These are phyloP conservation scores for Apodemus sylvaticus DNA, from an alignment of 2,113 vertebrate genomes.

Conservation along the genomic window DNA sequence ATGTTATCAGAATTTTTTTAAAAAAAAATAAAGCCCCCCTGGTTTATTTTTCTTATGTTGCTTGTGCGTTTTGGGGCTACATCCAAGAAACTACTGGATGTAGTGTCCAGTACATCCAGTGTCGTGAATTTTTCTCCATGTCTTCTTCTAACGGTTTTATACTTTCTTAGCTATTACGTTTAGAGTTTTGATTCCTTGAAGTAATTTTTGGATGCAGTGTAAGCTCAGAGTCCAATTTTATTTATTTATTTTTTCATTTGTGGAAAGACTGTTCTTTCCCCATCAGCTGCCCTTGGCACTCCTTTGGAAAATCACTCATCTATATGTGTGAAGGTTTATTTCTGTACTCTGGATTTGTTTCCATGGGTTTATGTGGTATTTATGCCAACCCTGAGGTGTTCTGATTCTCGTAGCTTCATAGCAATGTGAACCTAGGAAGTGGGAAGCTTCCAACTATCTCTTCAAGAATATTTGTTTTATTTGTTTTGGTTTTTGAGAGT, in stretches of 20 bases:
- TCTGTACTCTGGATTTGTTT: background rate
- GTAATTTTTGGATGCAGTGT: background rate
- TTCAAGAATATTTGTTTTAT: slow-evolving; percentile 1
- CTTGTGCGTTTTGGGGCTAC: background rate
- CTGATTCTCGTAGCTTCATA: background rate
- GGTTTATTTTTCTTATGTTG: background rate
- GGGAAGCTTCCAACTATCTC: background rate
- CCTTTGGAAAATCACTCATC: background rate
- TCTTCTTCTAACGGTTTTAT: background rate
- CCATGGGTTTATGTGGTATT: background rate
- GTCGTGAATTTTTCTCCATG: background rate
- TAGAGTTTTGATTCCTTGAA: background rate
- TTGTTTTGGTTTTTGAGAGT: background rate
- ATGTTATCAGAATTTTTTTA: too few relatives aligned
- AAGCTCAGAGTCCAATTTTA: background rate
- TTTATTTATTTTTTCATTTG: background rate
- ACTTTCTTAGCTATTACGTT: background rate
- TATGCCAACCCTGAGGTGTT: background rate
- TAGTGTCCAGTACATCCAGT: too few relatives aligned
- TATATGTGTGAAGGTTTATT: background rate
- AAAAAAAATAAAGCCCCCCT: too few relatives aligned
- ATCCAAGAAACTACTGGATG: background rate
- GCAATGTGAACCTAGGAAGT: background rate
- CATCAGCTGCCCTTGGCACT: background rate
- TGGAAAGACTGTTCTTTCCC: background rate